phyloP scores from a whole-genome alignment of 2,797 vertebrate species.

The Arctocebus calabarensis region DNA sequence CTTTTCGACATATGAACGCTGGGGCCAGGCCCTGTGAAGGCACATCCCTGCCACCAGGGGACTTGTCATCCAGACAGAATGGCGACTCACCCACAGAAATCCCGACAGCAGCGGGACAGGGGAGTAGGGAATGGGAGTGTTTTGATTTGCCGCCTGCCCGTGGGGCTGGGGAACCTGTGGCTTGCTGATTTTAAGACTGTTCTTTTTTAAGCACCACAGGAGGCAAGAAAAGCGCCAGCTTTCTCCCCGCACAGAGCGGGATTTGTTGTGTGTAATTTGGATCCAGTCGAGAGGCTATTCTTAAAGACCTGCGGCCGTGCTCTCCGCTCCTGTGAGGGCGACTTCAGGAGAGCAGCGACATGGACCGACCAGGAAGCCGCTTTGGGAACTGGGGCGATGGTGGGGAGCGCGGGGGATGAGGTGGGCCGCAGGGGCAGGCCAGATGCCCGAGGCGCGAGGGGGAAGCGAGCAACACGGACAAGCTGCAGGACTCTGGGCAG shows the following conservation, averaged over 20 bases:
- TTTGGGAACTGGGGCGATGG: background rate
- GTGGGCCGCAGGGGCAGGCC: background rate
- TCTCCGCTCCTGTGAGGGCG: background rate
- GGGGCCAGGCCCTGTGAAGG: background rate
- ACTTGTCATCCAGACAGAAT: constrained; percentile 21
- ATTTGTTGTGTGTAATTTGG: too few relatives aligned
- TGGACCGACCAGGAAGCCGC: background rate
- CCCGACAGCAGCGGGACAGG: background rate
- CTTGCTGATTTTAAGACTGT: too few relatives aligned
- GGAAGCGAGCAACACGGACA: background rate
- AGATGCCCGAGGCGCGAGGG: background rate
- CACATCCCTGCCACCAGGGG: background rate
- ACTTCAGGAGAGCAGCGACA: background rate
- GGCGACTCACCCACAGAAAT: background rate
- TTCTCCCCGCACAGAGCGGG: too few relatives aligned
- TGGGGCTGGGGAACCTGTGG: too few relatives aligned
- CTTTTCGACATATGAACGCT: background rate
- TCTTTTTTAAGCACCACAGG: too few relatives aligned
- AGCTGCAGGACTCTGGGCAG: background rate
- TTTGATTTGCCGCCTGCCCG: background rate
- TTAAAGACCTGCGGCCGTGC: too few relatives aligned
- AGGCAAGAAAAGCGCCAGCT: too few relatives aligned
- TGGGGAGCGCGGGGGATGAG: background rate
- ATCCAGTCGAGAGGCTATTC: too few relatives aligned
- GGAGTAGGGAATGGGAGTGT: background rate